Conservation (phyloP, 2,888 invertebrate species). For the Rambutsinella grinnellia region DNA sequence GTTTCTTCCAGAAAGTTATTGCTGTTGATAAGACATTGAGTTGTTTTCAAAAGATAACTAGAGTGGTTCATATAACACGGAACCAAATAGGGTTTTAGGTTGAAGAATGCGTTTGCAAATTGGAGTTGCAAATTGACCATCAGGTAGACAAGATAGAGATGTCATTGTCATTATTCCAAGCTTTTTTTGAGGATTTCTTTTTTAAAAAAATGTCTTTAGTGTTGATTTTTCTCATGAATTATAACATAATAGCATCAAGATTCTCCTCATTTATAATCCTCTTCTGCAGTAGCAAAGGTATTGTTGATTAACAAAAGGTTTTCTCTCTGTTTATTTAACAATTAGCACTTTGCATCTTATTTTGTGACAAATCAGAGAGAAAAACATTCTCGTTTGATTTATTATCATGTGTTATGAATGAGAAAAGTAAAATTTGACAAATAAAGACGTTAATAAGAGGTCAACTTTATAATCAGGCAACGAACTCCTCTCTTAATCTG, state of each 20-base stretch:
- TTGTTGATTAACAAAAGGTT: too few relatives aligned
- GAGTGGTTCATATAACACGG: too few relatives aligned
- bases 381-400: slow-evolving; percentile 22
- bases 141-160: slow-evolving; percentile 23
- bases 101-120: slow-evolving; percentile 39
- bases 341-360: slow-evolving; percentile 1
- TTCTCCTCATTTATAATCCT: not conserved
- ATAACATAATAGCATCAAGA: not conserved
- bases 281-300: too few relatives aligned
- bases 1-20: not conserved
- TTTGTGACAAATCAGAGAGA: slow-evolving; percentile 22
- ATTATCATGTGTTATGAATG: not conserved
- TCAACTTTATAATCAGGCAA: not conserved
- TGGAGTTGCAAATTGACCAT: slow-evolving; percentile 42
- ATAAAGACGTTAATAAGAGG: slow-evolving; percentile 37
- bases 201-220: not conserved
- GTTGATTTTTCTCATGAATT: slow-evolving; percentile 43
- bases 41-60: too few relatives aligned
- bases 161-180: not conserved
- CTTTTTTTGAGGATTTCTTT: too few relatives aligned
- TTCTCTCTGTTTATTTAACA: too few relatives aligned
- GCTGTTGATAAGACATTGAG: too few relatives aligned
- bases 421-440: slow-evolving; percentile 33
- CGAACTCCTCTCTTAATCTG: not conserved
- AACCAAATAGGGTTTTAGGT: too few relatives aligned